Evolutionary conservation across 23 tunicate genomes (phyloP), one percentile per base, ranked within the genome.

Genomic region (Ciona savignyi): DNA sequence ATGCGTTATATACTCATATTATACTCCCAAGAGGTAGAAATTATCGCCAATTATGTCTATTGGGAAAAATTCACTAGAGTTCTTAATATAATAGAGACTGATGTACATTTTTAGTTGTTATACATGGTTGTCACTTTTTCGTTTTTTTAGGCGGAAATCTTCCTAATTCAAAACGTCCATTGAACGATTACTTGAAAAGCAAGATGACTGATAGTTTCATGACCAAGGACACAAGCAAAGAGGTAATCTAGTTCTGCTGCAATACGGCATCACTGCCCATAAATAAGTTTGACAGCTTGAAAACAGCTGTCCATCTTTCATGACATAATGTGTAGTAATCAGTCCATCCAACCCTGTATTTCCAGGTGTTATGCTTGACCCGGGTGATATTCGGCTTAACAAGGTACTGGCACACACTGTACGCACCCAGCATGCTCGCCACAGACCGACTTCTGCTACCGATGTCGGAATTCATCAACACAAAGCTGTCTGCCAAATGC

Each of bases 391-490:
- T 78, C 63, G 99, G 97, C 4, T 71, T 95, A 19, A 79, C 81
- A 21, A 62, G 80, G 25, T 79, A 79, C 65, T 95, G 99, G 99
- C 76, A 84, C 68, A 77, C 68, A 34, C 80, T 95, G 29, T 95
- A 83, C 67, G 11, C 93, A 6, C 93, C 87, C 6, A 80, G 73
- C 31, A 30, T 73, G 25, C 65, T 76, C 0, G 31, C 63, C 21
- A 95, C 74, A n/a, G 68, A 74, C 68, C 70, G 80, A 62, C 82
- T 74, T 22, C 78, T 95, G 19, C 51, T 83, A 0, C 74, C 76
- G 0, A 35, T 63, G 15, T 66, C 62, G 1, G 96, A 87, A 1
- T 95, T 89, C 60, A 67, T 80, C 25, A 88, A 80, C 84, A 71
- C 34, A 29, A 83, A 90, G 32, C 56, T 95, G 9, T 70, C 90